Evolutionary conservation across 1,140 invertebrate genomes (phyloP), one percentile per base, ranked within the genome.

Genomic region (Apis laboriosa): DNA sequence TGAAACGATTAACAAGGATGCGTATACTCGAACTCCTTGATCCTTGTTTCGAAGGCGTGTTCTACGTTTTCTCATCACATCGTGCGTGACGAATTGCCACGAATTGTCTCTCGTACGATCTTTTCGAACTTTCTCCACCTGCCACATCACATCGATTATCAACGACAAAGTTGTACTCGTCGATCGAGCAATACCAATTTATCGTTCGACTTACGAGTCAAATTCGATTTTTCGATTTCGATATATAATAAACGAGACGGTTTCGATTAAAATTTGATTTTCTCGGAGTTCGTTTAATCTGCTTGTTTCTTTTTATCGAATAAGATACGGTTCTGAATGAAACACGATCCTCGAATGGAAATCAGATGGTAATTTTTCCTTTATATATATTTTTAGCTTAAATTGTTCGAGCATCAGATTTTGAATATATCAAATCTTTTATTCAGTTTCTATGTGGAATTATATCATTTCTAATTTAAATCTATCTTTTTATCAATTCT

Each of bases 11-110:
- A 77, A 73, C 61, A 63, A 83, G 66, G 64, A 60, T 77, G 43
- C 64, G 24, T 34, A 19, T 34, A 66, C 55, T 61, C 34, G 72
- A 75, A 2, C 15, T 13, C 53, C 67, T 66, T 58, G 51, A 61
- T 56, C 43, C 56, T 70, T 64, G 28, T 78, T 55, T 64, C 53
- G 61, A 73, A 75, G 86, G 85, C 60, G 86, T 84, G 58, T 64
- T 58, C 58, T 15, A 19, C 68, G 79, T 83, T 91, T 93, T 93
- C 92, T 92, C 92, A 93, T 88, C 91, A 91, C 72, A 68, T 83
- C 81, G 90, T 91, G 91, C 93, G 90, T 93, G 90, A 93, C 92
- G 85, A 93, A 93, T 93, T 90, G 87, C 86, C 77, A 88, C 88
- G 84, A 86, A 34, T 34, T 53, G 51, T 70, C 63, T 61, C 64